Base-by-base conservation (phyloP, 2,113 vertebrate species). In the Lycocorax pyrrhopterus region DNA sequence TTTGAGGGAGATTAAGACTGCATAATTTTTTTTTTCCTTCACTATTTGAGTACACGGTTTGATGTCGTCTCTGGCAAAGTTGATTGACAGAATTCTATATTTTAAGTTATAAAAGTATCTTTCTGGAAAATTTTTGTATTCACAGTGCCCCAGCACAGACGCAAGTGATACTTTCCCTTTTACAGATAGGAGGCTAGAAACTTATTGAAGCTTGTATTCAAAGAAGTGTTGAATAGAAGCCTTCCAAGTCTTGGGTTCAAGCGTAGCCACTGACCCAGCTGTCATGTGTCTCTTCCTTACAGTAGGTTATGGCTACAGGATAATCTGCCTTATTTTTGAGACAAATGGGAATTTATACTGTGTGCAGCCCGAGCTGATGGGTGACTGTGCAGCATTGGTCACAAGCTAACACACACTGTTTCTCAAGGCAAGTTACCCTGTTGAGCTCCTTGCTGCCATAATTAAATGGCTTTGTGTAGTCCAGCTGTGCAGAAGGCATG, bases 31-130 rank as follows among this genome's bases (percentile, higher is more conserved):
- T 47, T 69, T 58, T 43, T 3, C 22, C 10, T 74, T 78, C 23
- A 20, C 10, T 62, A 27, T 75, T 66, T 72, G n/a, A 55, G 19
- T 75, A 55, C 23, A 60, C 6, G 68, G 10, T 78, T 85, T 89
- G 49, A 79, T 82, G 74, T 68, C 4, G 79, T 74, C n/a, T 76
- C 78, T 87, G 46, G n/a, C 62, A 95, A 79, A 49, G n/a, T 1
- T 93, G 77, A 84, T 82, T 91, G 93, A 87, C 77, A 87, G 77
- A 89, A 84, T 89, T 77, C 58, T 75, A 33, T 96, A 96, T 41
- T 75, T 27, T 76, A 66, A 56, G 35, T 71, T 92, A 74, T 52
- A 43, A 41, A 89, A 72, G 32, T 55, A 79, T 58, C 32, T 68
- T 73, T 79, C 46, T 3, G 2, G 62, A 87, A 84, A 89, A 43